Base-by-base conservation (phyloP, 2,888 invertebrate species). In the Eulithis testata region DNA sequence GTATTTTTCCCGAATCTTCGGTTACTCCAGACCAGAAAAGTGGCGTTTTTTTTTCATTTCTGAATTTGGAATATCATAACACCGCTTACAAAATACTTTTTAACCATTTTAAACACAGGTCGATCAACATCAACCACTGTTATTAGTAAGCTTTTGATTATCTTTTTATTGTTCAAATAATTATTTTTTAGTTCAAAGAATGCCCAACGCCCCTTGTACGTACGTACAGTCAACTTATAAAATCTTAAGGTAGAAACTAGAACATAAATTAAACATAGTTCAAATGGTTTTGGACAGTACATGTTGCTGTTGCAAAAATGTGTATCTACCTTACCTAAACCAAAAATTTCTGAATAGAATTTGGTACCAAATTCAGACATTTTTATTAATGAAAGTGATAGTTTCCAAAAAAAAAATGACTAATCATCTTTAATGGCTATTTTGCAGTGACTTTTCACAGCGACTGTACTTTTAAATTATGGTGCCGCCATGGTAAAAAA, bases 131-230 rank as follows among this genome's bases (percentile, higher is more conserved):
- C 69, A 70, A 62, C 59, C 60, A 54, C 74, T 77, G 74, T 83
- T 82, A 86, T 87, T 84, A 85, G 69, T 11, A 74, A 74, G 71
- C 66, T 79, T 68, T 75, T 80, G 53, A 53, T 84, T 81, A 81
- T 79, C 44, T 72, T 81, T 81, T 83, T 86, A 86, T 85, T 79
- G 76, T 78, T 78, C 74, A 78, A 76, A 83, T 86, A 85, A 86
- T 87, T 85, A 88, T 79, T 75, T 66, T 51, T 31, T 31, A 31
- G 5, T 6, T 31, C 4, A 76, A 81, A 78, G 85, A 82, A 86
- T 86, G 80, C 77, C 80, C 76, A 80, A 80, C 79, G 79, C 76
- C 47, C 61, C 43, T 43, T 44, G 14, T 5, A 47, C 2, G 14
- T 5, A 47, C 2, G 52, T 60, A 57, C 57, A 61, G 44, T 44